Conservation (phyloP, 2,113 vertebrate genomes). For the Malurus elegans region DNA sequence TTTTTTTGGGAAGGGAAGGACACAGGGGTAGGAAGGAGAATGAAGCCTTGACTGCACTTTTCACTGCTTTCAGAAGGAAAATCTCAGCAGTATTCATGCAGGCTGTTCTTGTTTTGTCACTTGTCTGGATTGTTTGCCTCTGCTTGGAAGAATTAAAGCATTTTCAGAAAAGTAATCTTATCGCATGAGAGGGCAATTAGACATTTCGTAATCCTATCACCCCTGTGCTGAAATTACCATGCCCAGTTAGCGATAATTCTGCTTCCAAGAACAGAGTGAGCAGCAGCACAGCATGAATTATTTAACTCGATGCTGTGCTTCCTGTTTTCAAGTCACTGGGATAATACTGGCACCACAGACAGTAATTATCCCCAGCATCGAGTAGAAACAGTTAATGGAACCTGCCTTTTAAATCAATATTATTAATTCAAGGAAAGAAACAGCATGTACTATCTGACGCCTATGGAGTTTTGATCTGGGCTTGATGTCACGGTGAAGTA, state of each 20-base stretch:
- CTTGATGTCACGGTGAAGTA: conserved; percentile 60
- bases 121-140: conserved; percentile 12
- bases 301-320: conserved; percentile 18
- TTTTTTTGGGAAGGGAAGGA: not conserved
- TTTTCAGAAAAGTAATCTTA: conserved; percentile 32
- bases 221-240: conserved; percentile 20
- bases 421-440: conserved; percentile 60
- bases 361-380: conserved; percentile 27
- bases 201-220: conserved; percentile 39
- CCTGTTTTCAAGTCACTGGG: not conserved
- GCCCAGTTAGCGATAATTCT: conserved; percentile 31
- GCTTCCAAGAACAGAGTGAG: conserved; percentile 35
- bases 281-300: conserved; percentile 56
- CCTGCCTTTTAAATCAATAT: conserved; percentile 62
- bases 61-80: not conserved
- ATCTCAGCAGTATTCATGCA: not conserved
- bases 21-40: not conserved
- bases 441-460: conserved; percentile 56
- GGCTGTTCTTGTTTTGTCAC: conserved; percentile 15
- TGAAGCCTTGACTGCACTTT: not conserved
- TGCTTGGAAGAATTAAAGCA: conserved; percentile 18
- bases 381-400: conserved; percentile 51
- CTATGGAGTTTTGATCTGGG: conserved; percentile 58
- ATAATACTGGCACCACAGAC: not conserved
- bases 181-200: conserved; percentile 35